A percentile compares a stretch with the other conserved stretches of the same genome.
Evolutionary conservation across 2,113 vertebrate species (phyloP).

Genomic region (Trochalopteron elliotii): DNA sequence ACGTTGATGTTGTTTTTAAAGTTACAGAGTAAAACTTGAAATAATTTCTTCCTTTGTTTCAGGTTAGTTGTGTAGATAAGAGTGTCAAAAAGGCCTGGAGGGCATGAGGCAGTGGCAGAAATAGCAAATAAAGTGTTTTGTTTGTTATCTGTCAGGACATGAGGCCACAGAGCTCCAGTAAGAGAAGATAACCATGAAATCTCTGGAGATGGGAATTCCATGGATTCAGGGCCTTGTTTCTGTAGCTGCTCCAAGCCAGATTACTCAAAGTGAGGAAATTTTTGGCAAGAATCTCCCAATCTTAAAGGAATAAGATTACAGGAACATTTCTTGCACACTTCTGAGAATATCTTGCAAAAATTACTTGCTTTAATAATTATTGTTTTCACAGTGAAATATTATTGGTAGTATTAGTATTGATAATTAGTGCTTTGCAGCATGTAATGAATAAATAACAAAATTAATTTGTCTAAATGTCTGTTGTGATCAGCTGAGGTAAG

Average conservation of each 20-base stretch:
- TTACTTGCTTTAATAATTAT: background rate
- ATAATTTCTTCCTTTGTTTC: background rate
- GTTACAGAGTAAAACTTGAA: background rate
- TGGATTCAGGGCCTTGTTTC: background rate
- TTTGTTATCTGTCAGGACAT: background rate
- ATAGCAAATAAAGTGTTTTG: background rate
- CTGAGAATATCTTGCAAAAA: background rate
- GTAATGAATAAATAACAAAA: background rate
- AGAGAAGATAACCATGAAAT: background rate
- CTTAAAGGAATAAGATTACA: background rate
- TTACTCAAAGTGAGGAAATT: background rate
- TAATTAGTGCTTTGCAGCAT: background rate
- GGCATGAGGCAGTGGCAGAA: background rate
- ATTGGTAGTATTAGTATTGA: background rate
- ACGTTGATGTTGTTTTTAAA: background rate
- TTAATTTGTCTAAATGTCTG: background rate
- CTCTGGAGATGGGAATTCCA: background rate
- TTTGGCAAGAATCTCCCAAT: background rate
- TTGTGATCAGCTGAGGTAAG: background rate
- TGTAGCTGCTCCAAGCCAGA: background rate
- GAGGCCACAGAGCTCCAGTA: background rate
- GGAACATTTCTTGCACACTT: background rate
- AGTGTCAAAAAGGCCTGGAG: background rate
- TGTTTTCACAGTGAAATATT: background rate
- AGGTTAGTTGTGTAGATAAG: background rate